Evolutionary conservation across 2,113 vertebrate genomes (phyloP).

Genomic region (Xenus cinereus): DNA sequence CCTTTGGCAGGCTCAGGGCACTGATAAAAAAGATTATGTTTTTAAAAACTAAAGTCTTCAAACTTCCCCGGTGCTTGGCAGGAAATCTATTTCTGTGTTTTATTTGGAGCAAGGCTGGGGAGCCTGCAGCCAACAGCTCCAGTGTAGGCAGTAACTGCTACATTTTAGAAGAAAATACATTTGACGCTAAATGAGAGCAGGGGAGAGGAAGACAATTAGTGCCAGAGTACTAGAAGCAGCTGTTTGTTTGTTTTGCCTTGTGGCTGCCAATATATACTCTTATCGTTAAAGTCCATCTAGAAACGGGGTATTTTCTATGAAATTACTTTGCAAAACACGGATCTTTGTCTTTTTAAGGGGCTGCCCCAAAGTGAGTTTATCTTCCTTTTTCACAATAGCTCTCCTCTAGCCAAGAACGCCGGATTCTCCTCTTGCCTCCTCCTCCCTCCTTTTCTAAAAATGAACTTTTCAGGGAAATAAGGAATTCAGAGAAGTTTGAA

Average conservation of each 20-base stretch:
- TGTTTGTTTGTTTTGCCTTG: constrained; percentile 51
- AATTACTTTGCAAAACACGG: constrained; percentile 6
- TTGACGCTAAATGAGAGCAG: constrained; percentile 43
- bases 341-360: constrained; percentile 47
- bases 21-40: constrained; percentile 67
- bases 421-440: constrained; percentile 46
- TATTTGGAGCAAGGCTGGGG: constrained; percentile 58
- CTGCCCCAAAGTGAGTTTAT: constrained; percentile 19
- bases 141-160: constrained; percentile 53
- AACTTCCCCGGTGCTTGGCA: constrained; percentile 56
- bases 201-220: constrained; percentile 49
- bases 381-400: constrained; percentile 49
- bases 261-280: constrained; percentile 33
- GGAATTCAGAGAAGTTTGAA: constrained; percentile 56
- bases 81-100: constrained; percentile 62
- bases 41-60: constrained; percentile 52
- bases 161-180: constrained; percentile 48
- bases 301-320: constrained; percentile 33
- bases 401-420: constrained; percentile 17
- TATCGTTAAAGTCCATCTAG: constrained; percentile 57
- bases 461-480: constrained; percentile 62
- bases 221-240: constrained; percentile 38
- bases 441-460: constrained; percentile 57
- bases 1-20: constrained; percentile 57
- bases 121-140: constrained; percentile 54